Evolutionary conservation across 2,113 vertebrate genomes (phyloP), one percentile per base, ranked within the genome.

Genomic region (Madoqua kirkii): DNA sequence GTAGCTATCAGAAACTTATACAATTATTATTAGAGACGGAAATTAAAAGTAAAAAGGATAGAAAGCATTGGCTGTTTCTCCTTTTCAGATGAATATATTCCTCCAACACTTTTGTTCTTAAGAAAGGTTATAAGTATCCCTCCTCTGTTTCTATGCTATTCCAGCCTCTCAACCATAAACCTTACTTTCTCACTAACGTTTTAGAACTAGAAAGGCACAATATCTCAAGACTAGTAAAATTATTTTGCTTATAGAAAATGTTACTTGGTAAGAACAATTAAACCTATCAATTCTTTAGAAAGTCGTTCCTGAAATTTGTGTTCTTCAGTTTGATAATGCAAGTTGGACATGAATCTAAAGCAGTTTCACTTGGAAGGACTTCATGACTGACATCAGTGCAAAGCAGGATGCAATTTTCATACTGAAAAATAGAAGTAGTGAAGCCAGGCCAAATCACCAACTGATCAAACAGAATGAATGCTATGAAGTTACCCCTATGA

Each of bases 251-350:
- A 36, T 59, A 5, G 13, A 19, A 36, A 45, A 12, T 0, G 98
- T 98, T 99, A 99, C 99, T 99, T 99, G 54, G 99, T 99, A 74
- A 99, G 99, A 40, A 99, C 99, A 11, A 99, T 98, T 12, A 99
- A 96, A 16, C 99, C 99, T 40, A 99, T 97, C 1, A 99, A 99
- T 97, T 99, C 99, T 89, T 99, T 99, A 0, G 99, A 96, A 78
- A 99, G 99, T 79, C 97, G 7, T 4, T 99, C 99, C 82, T 97
- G 96, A 59, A 99, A 99, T 71, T 97, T 98, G 5, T 99, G 98
- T 29, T 98, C 98, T 93, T 98, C 99, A 59, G 97, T 98, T 74
- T 99, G 99, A 29, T 99, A 97, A 93, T 98, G 99, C 5, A 99
- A 45, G 87, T 76, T 98, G 64, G 52, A 50, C 99, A 99, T 99